A percentile compares a stretch with the other conserved stretches of the same genome.
These are phyloP conservation scores for Lymantria monacha DNA, from an alignment of 2,888 invertebrate genomes.

Conservation along the genomic window DNA sequence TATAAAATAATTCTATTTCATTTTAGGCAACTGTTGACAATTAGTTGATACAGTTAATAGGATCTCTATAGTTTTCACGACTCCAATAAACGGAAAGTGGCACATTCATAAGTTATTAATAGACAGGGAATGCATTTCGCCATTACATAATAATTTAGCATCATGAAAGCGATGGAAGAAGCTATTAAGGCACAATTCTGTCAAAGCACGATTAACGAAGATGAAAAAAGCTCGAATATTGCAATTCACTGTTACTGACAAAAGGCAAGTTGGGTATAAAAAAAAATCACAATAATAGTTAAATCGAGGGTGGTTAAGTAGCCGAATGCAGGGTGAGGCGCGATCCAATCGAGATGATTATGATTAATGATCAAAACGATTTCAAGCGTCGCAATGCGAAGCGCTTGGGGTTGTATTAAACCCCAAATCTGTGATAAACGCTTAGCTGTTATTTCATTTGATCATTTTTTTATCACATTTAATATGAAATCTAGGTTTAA, in stretches of 20 bases:
- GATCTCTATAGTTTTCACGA: too few relatives aligned
- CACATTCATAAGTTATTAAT: too few relatives aligned
- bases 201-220: constrained; percentile 50
- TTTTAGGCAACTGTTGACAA: too few relatives aligned
- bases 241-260: constrained; percentile 44
- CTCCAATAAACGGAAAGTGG: too few relatives aligned
- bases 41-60: too few relatives aligned
- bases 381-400: constrained; percentile 27
- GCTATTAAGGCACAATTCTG: constrained; percentile 34
- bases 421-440: constrained; percentile 8
- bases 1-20: too few relatives aligned
- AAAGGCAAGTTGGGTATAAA: constrained; percentile 62
- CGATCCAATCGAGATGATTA: constrained; percentile 77
- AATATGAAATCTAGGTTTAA: too few relatives aligned
- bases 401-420: constrained; percentile 21
- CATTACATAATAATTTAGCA: constrained; percentile 8
- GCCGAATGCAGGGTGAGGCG: constrained; percentile 65
- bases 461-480: not conserved
- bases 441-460: constrained; percentile 5
- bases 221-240: constrained; percentile 43
- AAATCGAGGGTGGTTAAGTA: constrained; percentile 77
- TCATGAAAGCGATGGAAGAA: constrained; percentile 26
- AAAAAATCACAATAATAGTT: constrained; percentile 74
- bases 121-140: not conserved
- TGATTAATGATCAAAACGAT: constrained; percentile 69